Evolutionary conservation across 2,797 vertebrate species (phyloP).

Genomic region (Tapera naevia): DNA sequence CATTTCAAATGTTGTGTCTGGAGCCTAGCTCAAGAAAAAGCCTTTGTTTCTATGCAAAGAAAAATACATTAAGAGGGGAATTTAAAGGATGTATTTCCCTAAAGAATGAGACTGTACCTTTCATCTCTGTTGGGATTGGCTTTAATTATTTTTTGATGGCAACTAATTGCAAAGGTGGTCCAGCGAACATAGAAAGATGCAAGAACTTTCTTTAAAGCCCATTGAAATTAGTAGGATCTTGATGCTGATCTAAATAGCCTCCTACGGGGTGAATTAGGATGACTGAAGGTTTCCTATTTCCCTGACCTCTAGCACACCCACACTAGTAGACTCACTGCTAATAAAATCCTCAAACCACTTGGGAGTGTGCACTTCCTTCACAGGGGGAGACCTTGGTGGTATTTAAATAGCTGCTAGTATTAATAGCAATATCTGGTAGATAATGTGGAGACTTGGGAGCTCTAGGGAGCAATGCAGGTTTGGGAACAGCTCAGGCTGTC

Average conservation of each 20-base stretch:
- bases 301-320: neutral
- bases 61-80: slow-evolving; percentile 3
- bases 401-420: slow-evolving; percentile 22
- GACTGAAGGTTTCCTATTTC: neutral
- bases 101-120: neutral
- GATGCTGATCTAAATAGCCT: neutral
- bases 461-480: slow-evolving; percentile 4
- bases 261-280: neutral
- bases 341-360: neutral
- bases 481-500: neutral
- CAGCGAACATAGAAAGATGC: neutral
- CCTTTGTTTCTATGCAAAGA: slow-evolving; percentile 14
- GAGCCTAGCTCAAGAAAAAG: neutral
- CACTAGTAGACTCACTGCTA: neutral
- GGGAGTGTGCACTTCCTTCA: neutral
- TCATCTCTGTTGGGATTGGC: neutral
- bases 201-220: neutral
- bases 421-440: slow-evolving; percentile 21
- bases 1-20: neutral
- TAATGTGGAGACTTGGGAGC: neutral
- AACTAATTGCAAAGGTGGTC: neutral
- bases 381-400: neutral
- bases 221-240: neutral
- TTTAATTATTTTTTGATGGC: neutral
- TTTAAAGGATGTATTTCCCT: slow-evolving; percentile 13